Conservation (phyloP, 2,113 vertebrate species). For the Urocitellus parryii region DNA sequence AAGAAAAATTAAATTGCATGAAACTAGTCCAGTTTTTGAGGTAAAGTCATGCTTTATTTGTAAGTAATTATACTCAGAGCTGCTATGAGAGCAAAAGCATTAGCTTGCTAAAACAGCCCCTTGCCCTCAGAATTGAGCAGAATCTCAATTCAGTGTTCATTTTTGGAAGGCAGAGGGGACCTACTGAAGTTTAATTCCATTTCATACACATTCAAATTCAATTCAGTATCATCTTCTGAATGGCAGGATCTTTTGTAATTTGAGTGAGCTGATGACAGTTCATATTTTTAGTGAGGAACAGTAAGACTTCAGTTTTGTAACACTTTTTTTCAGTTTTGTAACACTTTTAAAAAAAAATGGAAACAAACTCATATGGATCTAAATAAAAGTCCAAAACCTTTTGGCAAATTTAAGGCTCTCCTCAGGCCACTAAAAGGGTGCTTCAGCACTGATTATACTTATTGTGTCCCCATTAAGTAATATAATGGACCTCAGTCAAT, state of each 20-base stretch:
- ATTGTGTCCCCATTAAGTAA: background rate
- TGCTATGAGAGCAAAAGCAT: background rate
- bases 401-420: background rate
- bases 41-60: slow-evolving; percentile 50
- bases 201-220: slow-evolving; percentile 4
- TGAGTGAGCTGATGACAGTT: background rate
- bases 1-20: slow-evolving; percentile 51
- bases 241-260: background rate
- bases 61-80: slow-evolving; percentile 52
- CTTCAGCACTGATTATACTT: background rate
- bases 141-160: background rate
- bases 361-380: background rate
- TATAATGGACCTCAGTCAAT: background rate
- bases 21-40: slow-evolving; percentile 34
- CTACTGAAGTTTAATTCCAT: background rate
- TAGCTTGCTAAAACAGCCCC: background rate
- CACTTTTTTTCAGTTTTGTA: background rate
- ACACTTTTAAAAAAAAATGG: no score
- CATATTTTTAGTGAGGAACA: background rate
- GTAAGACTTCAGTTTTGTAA: slow-evolving; percentile 25
- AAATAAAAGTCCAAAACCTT: slow-evolving; percentile 15
- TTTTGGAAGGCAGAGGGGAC: background rate
- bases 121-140: background rate
- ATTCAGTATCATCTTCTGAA: background rate
- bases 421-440: background rate